A percentile compares a stretch with the other conserved stretches of the same genome.
These are phyloP conservation scores for Panthera uncia DNA, from an alignment of 2,113 vertebrate genomes.

Conservation along the genomic window DNA sequence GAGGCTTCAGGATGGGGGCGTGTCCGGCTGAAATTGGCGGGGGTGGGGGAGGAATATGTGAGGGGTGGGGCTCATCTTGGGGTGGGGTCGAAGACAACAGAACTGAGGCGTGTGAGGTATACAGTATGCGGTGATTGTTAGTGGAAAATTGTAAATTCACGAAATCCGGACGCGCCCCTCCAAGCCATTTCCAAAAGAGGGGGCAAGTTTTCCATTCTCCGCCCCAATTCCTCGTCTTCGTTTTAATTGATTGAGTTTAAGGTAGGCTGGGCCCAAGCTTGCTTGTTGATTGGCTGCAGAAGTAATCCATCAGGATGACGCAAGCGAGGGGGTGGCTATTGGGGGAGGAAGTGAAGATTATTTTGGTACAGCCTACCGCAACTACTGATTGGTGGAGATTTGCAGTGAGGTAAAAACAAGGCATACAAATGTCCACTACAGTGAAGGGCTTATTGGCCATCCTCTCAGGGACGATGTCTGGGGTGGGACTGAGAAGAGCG, in stretches of 20 bases:
- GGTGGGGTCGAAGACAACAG: background rate
- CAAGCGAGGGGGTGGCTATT: background rate
- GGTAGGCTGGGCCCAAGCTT: slow-evolving; percentile 36
- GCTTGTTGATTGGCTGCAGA: background rate
- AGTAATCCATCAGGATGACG: slow-evolving; percentile 57
- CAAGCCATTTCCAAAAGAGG: slow-evolving; percentile 50
- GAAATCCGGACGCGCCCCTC: background rate
- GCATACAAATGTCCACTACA: background rate
- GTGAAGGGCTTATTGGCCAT: background rate
- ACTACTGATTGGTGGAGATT: slow-evolving; percentile 57
- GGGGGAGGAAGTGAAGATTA: slow-evolving; percentile 70
- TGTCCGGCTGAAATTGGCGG: background rate
- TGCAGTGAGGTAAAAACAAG: slow-evolving; percentile 31
- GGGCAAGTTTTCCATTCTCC: slow-evolving; percentile 62
- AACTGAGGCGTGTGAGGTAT: background rate
- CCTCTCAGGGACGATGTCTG: background rate
- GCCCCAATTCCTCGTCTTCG: background rate
- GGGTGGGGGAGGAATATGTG: background rate
- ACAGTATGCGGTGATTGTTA: rapidly evolving
- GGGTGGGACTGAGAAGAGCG: background rate
- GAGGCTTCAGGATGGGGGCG: background rate
- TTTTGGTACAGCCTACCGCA: slow-evolving; percentile 49
- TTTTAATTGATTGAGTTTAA: slow-evolving; percentile 48
- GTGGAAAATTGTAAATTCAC: background rate
- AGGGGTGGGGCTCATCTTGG: background rate